phyloP scores from a whole-genome alignment of 2,113 vertebrate genomes.

The Pyrgilauda ruficollis region DNA sequence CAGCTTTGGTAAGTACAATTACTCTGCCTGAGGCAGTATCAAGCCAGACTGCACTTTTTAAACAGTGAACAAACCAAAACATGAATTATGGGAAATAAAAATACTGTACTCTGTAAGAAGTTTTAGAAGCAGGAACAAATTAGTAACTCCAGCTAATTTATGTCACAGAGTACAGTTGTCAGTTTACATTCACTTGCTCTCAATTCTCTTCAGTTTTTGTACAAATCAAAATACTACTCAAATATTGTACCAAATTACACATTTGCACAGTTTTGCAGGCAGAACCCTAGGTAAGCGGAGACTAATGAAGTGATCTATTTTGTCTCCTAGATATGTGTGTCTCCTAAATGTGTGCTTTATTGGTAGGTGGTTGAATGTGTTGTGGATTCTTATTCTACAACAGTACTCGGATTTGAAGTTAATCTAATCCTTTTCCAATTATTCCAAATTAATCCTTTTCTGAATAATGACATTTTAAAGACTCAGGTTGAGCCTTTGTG shows the following conservation, averaged over 20 bases:
- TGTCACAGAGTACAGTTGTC: not conserved
- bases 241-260: not conserved
- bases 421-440: not conserved
- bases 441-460: not conserved
- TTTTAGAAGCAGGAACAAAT: not conserved
- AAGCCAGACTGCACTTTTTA: not conserved
- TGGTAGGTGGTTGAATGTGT: not conserved
- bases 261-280: not conserved
- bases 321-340: not conserved
- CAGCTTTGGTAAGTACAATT: not conserved
- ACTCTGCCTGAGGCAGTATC: not conserved
- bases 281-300: not conserved
- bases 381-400: not conserved
- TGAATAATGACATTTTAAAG: not conserved
- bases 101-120: not conserved
- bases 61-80: not conserved
- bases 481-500: fast-evolving
- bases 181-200: not conserved
- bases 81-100: not conserved
- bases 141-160: not conserved
- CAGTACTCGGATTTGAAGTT: not conserved
- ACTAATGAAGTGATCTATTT: not conserved
- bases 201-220: not conserved
- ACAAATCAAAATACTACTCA: not conserved
- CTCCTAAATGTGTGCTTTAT: not conserved